Conservation (phyloP, 1,140 invertebrate genomes). For the Cyrtorhinus lividipennis region DNA sequence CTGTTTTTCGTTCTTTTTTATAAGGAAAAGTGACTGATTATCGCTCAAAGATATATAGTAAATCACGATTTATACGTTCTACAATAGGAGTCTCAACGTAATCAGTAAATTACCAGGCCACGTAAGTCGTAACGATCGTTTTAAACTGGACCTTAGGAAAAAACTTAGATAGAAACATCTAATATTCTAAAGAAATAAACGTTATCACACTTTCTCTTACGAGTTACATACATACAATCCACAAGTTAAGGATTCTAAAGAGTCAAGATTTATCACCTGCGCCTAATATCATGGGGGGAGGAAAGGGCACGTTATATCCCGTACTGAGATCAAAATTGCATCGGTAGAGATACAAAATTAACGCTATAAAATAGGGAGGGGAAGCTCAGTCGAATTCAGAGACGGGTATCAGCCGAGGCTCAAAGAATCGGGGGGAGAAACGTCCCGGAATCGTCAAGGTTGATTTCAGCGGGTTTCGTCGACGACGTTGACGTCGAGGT, state of each 20-base stretch:
- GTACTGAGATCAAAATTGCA: neutral
- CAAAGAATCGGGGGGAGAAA: constrained; percentile 47
- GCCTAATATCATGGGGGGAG: neutral
- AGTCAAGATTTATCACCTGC: constrained; percentile 3
- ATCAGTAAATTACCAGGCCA: neutral
- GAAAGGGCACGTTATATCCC: neutral
- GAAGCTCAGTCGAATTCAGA: constrained; percentile 12
- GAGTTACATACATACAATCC: neutral
- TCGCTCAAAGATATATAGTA: constrained; percentile 1
- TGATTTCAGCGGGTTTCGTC: constrained; percentile 33
- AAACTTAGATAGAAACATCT: constrained; percentile 5
- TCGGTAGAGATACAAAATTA: neutral
- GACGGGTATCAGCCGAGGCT: constrained; percentile 13
- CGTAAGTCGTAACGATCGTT: neutral
- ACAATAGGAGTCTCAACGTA: neutral
- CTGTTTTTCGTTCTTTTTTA: neutral
- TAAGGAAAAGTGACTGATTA: constrained; percentile 3
- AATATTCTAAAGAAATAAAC: constrained; percentile 5
- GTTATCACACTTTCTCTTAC: constrained; percentile 9
- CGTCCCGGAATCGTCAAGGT: constrained; percentile 45
- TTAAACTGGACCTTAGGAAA: neutral
- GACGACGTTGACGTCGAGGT: constrained; percentile 5
- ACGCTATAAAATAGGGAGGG: neutral
- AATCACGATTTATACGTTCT: constrained; percentile 1
- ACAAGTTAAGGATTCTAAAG: neutral